A percentile compares a stretch with the other conserved stretches of the same genome.
These are phyloP conservation scores for Cylloceria caligata DNA, from an alignment of 2,888 invertebrate species.

Conservation along the genomic window DNA sequence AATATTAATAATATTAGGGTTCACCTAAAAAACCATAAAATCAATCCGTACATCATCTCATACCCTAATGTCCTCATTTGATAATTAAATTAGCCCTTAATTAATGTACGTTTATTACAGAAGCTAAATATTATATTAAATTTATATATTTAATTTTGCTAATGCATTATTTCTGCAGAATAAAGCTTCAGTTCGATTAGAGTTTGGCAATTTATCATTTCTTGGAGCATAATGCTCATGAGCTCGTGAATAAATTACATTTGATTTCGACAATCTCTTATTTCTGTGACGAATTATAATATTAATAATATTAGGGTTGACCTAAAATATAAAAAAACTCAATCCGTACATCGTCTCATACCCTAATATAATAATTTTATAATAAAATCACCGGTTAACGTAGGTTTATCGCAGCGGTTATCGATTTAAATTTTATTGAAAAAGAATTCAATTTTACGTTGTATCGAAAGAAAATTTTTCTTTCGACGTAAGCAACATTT, in stretches of 20 bases:
- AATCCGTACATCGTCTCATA: neutral
- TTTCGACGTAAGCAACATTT: neutral
- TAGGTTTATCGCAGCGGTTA: neutral
- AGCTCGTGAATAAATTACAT: neutral
- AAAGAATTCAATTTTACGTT: neutral
- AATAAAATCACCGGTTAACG: neutral
- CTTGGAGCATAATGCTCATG: neutral
- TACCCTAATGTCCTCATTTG: neutral
- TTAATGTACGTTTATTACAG: neutral
- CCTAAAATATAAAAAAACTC: neutral
- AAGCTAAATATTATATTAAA: neutral
- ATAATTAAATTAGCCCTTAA: neutral
- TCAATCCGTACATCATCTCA: neutral
- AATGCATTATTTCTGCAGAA: too few relatives aligned
- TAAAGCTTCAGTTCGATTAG: too few relatives aligned
- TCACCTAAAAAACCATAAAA: neutral
- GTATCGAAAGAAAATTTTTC: neutral
- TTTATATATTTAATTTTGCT: neutral
- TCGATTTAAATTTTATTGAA: neutral
- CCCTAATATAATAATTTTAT: neutral
- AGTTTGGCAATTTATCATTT: too few relatives aligned
- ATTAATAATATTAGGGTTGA: neutral
- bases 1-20: neutral
- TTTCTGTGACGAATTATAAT: neutral
- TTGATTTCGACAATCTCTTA: neutral